These are phyloP conservation scores for Ceriagrion tenellum DNA, from an alignment of 2,888 invertebrate genomes.

Conservation along the genomic window DNA sequence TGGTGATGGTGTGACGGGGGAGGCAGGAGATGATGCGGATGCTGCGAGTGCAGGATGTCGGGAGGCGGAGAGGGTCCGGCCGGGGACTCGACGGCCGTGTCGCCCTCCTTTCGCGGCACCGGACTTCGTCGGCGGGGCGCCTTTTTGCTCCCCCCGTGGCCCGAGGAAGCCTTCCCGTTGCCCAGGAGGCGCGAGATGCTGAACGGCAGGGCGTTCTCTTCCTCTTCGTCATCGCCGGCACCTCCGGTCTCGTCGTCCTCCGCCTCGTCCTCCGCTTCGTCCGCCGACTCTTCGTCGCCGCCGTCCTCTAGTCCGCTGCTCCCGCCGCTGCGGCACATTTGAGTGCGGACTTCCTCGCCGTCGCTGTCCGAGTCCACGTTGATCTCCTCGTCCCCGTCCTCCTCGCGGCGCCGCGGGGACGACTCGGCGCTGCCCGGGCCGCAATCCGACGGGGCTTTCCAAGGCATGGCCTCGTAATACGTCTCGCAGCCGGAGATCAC, in stretches of 20 bases:
- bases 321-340: conserved; percentile 67
- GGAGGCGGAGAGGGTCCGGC: conserved; percentile 76
- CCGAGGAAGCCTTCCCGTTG: conserved; percentile 76
- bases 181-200: conserved; percentile 90
- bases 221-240: conserved; percentile 70
- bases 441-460: conserved; percentile 49
- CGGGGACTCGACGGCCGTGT: conserved; percentile 80
- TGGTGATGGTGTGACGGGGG: conserved; percentile 70
- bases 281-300: conserved; percentile 76
- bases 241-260: conserved; percentile 54
- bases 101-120: conserved; percentile 75
- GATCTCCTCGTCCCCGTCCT: conserved; percentile 84
- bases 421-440: conserved; percentile 29
- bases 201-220: conserved; percentile 82
- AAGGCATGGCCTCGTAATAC: conserved; percentile 28
- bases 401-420: conserved; percentile 16
- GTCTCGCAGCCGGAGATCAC: neutral
- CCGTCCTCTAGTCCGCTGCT: conserved; percentile 70
- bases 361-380: conserved; percentile 85
- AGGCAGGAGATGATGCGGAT: neutral
- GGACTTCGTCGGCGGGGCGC: conserved; percentile 29
- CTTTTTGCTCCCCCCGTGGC: conserved; percentile 53
- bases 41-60: neutral
- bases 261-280: conserved; percentile 78
- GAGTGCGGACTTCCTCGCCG: conserved; percentile 80